Conservation (phyloP, 92 coral and sea anemone species). For the Pocillopora grandis region DNA sequence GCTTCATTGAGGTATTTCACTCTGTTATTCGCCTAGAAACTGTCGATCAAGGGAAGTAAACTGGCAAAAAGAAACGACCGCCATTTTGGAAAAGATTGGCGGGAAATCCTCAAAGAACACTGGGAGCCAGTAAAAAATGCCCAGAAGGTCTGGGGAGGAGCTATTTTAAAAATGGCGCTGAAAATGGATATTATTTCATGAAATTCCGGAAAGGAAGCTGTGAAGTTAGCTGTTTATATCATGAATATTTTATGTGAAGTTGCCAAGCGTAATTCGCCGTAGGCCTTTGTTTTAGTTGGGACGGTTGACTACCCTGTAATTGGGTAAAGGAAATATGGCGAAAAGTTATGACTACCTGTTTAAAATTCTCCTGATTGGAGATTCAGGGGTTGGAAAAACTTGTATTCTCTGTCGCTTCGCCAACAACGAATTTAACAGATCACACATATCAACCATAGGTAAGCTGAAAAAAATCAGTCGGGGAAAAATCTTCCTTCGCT, state of each 20-base stretch:
- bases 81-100: constrained; percentile 26
- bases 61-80: background rate
- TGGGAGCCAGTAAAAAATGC: constrained; percentile 13
- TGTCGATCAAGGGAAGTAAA: background rate
- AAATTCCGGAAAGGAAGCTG: constrained; percentile 14
- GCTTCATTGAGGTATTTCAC: background rate
- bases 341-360: constrained; percentile 96
- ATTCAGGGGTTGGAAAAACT: constrained; percentile 97
- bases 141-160: constrained; percentile 41
- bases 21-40: background rate
- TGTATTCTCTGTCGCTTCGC: constrained; percentile 98
- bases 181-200: constrained; percentile 8
- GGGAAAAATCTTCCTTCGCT: no score
- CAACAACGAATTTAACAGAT: constrained; percentile 93
- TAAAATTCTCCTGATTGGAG: constrained; percentile 93
- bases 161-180: constrained; percentile 69
- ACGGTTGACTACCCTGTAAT: constrained; percentile 42
- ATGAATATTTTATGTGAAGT: constrained; percentile 64
- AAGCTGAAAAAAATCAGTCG: constrained; percentile 25
- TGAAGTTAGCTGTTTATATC: constrained; percentile 35
- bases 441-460: constrained; percentile 98
- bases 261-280: constrained; percentile 40
- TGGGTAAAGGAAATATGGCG: constrained; percentile 62
- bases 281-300: constrained; percentile 5
- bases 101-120: constrained; percentile 14